phyloP scores from a whole-genome alignment of 1,140 invertebrate species.

The Drosophila paulistorum region DNA sequence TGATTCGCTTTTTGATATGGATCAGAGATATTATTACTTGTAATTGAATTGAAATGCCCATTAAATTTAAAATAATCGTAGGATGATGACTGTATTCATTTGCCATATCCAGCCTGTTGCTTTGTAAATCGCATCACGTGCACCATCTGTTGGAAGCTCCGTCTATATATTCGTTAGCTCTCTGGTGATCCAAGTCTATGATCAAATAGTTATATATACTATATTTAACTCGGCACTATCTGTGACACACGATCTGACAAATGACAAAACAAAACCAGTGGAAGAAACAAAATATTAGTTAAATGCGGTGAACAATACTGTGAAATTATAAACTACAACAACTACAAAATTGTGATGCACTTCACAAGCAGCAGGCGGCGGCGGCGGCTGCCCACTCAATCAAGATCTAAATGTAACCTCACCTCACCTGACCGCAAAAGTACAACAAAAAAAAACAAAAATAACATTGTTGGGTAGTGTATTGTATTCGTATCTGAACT shows the following conservation, averaged over 20 bases:
- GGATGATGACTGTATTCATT: background rate
- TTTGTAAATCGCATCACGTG: conserved; percentile 43
- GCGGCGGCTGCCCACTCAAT: conserved; percentile 46
- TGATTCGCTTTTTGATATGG: too few relatives aligned
- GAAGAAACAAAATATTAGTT: background rate
- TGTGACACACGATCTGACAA: conserved; percentile 44
- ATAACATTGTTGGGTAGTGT: conserved; percentile 22
- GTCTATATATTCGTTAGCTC: background rate
- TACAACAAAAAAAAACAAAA: conserved; percentile 38
- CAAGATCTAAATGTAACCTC: conserved; percentile 48
- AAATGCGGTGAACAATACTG: conserved; percentile 53
- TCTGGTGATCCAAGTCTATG: conserved; percentile 10
- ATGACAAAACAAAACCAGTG: conserved; percentile 9
- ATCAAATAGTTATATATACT: background rate
- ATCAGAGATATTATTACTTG: too few relatives aligned
- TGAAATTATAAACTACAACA: conserved; percentile 59
- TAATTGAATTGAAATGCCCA: background rate
- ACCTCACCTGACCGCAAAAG: conserved; percentile 33
- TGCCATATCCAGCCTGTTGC: conserved; percentile 29
- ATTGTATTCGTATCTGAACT: conserved; percentile 60
- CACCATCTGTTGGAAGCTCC: background rate
- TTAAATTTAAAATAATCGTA: background rate
- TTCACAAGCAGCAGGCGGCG: background rate
- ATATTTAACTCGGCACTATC: conserved; percentile 37
- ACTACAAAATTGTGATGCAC: conserved; percentile 37